Evolutionary conservation across 2,888 invertebrate species (phyloP).

Genomic region (Ctenicera cuprea): DNA sequence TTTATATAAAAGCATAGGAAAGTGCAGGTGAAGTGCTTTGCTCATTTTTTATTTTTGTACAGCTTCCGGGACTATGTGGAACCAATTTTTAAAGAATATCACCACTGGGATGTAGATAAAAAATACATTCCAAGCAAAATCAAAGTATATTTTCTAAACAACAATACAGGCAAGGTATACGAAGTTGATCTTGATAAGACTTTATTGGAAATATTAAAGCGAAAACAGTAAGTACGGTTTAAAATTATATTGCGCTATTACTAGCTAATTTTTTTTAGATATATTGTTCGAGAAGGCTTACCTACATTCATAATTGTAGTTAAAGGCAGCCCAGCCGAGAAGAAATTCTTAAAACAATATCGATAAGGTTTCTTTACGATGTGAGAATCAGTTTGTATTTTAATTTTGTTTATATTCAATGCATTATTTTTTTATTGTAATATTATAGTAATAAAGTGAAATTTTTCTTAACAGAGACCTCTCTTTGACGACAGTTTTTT

Average conservation of each 20-base stretch:
- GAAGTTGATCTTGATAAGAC: slow-evolving; percentile 76
- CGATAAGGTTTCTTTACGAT: too few species aligned
- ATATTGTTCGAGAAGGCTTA: slow-evolving; percentile 79
- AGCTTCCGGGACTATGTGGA: slow-evolving; percentile 79
- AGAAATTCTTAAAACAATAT: slow-evolving; percentile 41
- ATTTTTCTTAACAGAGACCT: too few species aligned
- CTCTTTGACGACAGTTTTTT: too few species aligned
- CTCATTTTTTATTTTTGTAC: not conserved
- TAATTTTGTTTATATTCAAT: too few species aligned
- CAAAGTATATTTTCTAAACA: slow-evolving; percentile 85
- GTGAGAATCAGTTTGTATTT: too few species aligned
- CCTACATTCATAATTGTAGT: slow-evolving; percentile 80
- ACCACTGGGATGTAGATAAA: slow-evolving; percentile 82
- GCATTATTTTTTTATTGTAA: too few species aligned
- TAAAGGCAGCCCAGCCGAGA: slow-evolving; percentile 75
- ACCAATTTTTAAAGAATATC: slow-evolving; percentile 81
- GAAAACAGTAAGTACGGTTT: slow-evolving; percentile 75
- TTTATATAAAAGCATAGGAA: too few species aligned
- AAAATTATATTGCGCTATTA: too few species aligned
- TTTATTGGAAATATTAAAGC: slow-evolving; percentile 77
- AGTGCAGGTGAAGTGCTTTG: too few species aligned
- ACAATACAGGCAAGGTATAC: slow-evolving; percentile 76
- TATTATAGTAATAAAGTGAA: too few species aligned
- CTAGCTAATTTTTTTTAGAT: slow-evolving; percentile 73
- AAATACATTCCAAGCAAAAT: slow-evolving; percentile 79